These are phyloP conservation scores for Nyctereutes procyonoides DNA, from an alignment of 2,113 vertebrate genomes.

Conservation along the genomic window DNA sequence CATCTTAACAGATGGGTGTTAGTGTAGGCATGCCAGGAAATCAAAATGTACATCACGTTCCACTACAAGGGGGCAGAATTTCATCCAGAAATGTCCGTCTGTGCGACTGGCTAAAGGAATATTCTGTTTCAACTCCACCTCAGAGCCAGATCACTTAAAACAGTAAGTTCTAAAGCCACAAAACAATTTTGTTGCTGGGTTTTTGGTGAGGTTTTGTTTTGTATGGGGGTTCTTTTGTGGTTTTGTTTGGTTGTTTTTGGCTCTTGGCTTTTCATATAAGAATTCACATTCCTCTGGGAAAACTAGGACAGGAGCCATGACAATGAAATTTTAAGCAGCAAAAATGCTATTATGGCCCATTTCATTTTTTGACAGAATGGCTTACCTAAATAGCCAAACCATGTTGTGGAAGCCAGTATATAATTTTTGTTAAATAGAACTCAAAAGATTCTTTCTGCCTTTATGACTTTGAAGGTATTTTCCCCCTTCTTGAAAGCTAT, in stretches of 20 bases:
- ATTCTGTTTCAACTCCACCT: constrained; percentile 65
- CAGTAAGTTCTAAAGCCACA: neutral
- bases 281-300: neutral
- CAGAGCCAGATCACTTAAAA: constrained; percentile 46
- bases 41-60: constrained; percentile 87
- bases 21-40: constrained; percentile 85
- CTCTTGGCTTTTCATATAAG: neutral
- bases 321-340: constrained; percentile 55
- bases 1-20: constrained; percentile 86
- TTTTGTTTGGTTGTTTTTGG: neutral
- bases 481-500: constrained; percentile 45
- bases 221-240: too few relatives aligned
- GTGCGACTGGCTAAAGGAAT: constrained; percentile 84
- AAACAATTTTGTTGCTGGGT: neutral
- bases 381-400: constrained; percentile 74
- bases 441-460: constrained; percentile 66
- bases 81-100: constrained; percentile 82
- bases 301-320: neutral
- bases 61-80: constrained; percentile 85
- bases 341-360: constrained; percentile 54
- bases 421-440: constrained; percentile 80
- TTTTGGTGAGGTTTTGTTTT: neutral
- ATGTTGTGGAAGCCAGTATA: constrained; percentile 48
- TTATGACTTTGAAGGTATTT: constrained; percentile 53
- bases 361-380: constrained; percentile 68